Evolutionary conservation across 2,888 invertebrate species (phyloP), one percentile per base, ranked within the genome.

Genomic region (Opisthograptis luteolata): DNA sequence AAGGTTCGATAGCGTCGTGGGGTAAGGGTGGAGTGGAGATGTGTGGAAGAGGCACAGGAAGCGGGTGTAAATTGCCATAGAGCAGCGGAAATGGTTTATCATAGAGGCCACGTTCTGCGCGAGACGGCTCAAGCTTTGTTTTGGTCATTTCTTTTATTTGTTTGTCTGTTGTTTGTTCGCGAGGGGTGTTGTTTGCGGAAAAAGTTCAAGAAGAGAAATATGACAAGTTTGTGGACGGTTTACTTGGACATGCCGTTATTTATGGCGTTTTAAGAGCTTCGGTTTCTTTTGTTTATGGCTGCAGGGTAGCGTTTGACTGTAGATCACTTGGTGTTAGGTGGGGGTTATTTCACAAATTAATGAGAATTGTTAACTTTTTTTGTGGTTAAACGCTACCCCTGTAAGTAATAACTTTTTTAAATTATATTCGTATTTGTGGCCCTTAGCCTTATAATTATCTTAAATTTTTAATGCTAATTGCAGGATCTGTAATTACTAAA

Each of bases 91-190:
- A 50, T 50, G 50, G 39, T 27, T 17, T 44, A 19, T 44, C 43
- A 28, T 49, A 39, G n/a, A n/a, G 37, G 24, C 19, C 22, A 30
- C 12, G 43, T 25, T 43, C 44, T 44, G 44, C 17, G 10, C n/a
- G 19, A 10, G 44, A 50, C 39, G 40, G 37, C 28, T 6, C 15
- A 10, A 13, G 31, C 49, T 34, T 50, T 44, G 50, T 50, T 34
- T 49, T 10, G 39, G 49, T 22, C 43, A 19, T 44, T 44, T 50
- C 43, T 39, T 39, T 49, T 49, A 35, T 49, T 48, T 47, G 48
- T 41, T 36, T 39, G 39, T 48, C 13, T 14, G 31, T 42, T 42
- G 48, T 36, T 42, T 15, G 36, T 14, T 20, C 3, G 20, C 3
- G 15, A 17, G n/a, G n/a, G n/a, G n/a, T n/a, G n/a, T n/a, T 37